These are phyloP conservation scores for Athene noctua DNA, from an alignment of 2,113 vertebrate genomes.

Conservation along the genomic window DNA sequence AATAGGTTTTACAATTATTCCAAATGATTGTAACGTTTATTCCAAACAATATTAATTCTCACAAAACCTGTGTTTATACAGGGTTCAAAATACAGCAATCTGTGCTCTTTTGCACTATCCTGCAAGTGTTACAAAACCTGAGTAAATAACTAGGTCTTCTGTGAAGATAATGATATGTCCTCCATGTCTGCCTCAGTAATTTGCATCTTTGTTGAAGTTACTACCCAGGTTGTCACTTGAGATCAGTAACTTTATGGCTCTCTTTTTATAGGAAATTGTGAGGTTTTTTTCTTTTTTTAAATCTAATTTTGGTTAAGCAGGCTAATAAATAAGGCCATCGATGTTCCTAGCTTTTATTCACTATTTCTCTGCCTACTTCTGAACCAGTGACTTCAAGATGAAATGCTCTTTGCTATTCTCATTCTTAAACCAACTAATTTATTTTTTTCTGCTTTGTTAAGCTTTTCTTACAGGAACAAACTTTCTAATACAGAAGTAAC, in stretches of 20 bases:
- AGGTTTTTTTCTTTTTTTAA: too few relatives aligned
- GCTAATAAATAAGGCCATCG: not conserved
- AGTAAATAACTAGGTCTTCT: not conserved
- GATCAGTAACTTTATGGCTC: not conserved
- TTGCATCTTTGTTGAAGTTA: not conserved
- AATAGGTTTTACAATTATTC: not conserved
- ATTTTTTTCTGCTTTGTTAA: not conserved
- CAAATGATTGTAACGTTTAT: not conserved
- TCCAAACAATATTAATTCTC: not conserved
- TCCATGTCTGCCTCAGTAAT: not conserved
- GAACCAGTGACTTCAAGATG: not conserved
- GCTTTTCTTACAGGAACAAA: not conserved
- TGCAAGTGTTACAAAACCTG: not conserved
- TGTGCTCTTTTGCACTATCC: not conserved
- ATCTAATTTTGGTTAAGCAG: not conserved
- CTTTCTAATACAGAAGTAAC: not conserved
- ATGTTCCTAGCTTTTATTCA: not conserved
- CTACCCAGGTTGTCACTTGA: not conserved
- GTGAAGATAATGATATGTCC: not conserved
- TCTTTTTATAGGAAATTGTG: not conserved
- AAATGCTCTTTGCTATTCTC: not conserved
- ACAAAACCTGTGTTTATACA: not conserved
- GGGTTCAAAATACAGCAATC: not conserved
- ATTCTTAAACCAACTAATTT: not conserved
- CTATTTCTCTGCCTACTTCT: not conserved